Evolutionary conservation across 2,797 vertebrate species (phyloP), one percentile per base, ranked within the genome.

Genomic region (Etheostoma perlongum): DNA sequence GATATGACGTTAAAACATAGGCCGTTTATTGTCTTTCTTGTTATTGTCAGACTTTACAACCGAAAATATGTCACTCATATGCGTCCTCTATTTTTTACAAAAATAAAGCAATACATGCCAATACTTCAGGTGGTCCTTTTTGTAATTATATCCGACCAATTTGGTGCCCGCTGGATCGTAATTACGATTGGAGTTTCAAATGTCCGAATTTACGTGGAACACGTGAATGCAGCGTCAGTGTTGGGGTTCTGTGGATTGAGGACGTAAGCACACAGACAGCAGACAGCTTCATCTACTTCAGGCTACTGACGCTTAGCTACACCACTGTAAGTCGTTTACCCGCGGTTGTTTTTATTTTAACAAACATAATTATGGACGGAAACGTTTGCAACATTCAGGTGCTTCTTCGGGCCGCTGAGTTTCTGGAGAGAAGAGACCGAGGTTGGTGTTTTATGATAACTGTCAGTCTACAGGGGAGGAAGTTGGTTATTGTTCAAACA

Each of bases 371-470:
- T 66, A 98, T 98, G 97, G 97, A 98, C 68, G 93, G 93, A 19
- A 89, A 93, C 67, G 36, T 95, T 19, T 96, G 95, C 92, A 97
- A 96, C 91, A 96, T 98, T 72, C 97, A 98, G 90, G 97, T 98
- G 69, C 96, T 99, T 74, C 94, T 99, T 7, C 96, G 96, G 82
- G 98, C 98, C 0, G 98, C 98, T 0, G 97, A 97, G 88, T 98
- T 97, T 85, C 79, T 98, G 94, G 98, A 98, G 76, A 95, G 96
- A 59, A 94, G 95, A 79, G 96, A 97, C 53, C 85, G 96, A 94
- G 97, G 97, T 97, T 54, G 46, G 84, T 80, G 25, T 84, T 82
- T 76, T 64, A 25, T 78, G 80, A 67, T 69, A 83, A 83, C 78
- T 85, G 78, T 83, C 83, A 82, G 66, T 70, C 25, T 73, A 14